These are phyloP conservation scores for Pipistrellus pipistrellus DNA, from an alignment of 2,797 vertebrate genomes.

Conservation along the genomic window DNA sequence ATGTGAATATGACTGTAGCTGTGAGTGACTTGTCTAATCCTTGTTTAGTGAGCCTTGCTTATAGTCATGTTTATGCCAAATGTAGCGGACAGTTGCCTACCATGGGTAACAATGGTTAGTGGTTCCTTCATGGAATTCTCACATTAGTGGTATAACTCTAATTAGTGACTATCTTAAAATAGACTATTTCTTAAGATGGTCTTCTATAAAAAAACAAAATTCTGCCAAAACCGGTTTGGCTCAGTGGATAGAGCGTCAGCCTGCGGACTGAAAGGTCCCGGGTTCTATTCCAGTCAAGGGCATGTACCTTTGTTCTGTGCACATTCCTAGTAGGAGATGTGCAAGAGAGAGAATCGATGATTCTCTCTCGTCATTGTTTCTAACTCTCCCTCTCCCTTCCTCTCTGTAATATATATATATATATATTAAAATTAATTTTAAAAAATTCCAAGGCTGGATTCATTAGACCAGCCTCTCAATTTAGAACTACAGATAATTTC, in stretches of 20 bases:
- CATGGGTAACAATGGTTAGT: slow-evolving; percentile 6
- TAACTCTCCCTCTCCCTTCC: too few relatives aligned
- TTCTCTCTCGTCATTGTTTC: too few relatives aligned
- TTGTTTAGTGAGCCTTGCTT: not conserved
- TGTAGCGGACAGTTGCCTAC: not conserved
- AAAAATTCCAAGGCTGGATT: not conserved
- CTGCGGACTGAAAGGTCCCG: too few relatives aligned
- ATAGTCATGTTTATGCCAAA: not conserved
- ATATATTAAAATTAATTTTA: too few relatives aligned
- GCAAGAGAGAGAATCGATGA: too few relatives aligned
- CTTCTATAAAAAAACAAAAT: not conserved
- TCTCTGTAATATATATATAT: too few relatives aligned
- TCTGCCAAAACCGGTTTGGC: too few relatives aligned
- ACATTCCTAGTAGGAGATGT: too few relatives aligned
- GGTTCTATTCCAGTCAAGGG: too few relatives aligned
- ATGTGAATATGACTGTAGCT: not conserved
- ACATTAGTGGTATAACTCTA: not conserved
- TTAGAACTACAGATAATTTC: not conserved
- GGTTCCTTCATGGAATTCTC: slow-evolving; percentile 22
- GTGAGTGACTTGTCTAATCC: not conserved
- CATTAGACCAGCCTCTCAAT: slow-evolving; percentile 44
- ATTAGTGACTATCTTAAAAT: slow-evolving; percentile 23
- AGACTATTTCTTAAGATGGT: slow-evolving; percentile 4
- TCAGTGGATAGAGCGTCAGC: too few relatives aligned
- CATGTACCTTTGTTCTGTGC: too few relatives aligned